A percentile compares a stretch with the other conserved stretches of the same genome.
phyloP scores from a whole-genome alignment of 2,113 vertebrate species.

The Cairina moschata region DNA sequence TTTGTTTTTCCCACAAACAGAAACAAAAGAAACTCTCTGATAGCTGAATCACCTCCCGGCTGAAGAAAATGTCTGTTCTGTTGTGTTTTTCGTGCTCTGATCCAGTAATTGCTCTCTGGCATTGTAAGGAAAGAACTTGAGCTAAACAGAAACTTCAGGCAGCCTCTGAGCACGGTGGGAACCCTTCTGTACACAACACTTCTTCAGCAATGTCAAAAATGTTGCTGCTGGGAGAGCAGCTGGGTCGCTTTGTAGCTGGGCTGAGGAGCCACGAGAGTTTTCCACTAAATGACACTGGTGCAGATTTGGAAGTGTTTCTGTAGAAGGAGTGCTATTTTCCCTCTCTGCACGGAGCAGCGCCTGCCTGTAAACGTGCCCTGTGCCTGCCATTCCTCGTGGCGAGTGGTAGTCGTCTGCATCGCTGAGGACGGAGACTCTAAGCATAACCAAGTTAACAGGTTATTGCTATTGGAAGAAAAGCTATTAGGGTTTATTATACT shows the following conservation, averaged over 20 bases:
- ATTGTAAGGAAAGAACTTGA: not conserved
- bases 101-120: conserved; percentile 34
- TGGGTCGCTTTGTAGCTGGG: rapidly evolving
- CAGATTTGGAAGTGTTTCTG: not conserved
- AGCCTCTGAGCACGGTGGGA: not conserved
- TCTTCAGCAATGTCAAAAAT: not conserved
- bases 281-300: not conserved
- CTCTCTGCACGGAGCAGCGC: not conserved
- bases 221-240: not conserved
- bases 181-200: not conserved
- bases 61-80: conserved; percentile 11
- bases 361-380: not conserved
- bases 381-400: not conserved
- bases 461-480: not conserved
- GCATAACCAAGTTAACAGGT: not conserved
- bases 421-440: not conserved
- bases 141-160: not conserved
- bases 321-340: not conserved
- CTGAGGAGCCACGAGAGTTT: not conserved
- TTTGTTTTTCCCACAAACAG: not conserved
- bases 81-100: not conserved
- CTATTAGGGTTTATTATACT: not conserved
- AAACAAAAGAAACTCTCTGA: conserved; percentile 29
- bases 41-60: conserved; percentile 44
- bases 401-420: not conserved